These are phyloP conservation scores for Cheilosia urbana DNA, from an alignment of 2,888 invertebrate genomes.

Conservation along the genomic window DNA sequence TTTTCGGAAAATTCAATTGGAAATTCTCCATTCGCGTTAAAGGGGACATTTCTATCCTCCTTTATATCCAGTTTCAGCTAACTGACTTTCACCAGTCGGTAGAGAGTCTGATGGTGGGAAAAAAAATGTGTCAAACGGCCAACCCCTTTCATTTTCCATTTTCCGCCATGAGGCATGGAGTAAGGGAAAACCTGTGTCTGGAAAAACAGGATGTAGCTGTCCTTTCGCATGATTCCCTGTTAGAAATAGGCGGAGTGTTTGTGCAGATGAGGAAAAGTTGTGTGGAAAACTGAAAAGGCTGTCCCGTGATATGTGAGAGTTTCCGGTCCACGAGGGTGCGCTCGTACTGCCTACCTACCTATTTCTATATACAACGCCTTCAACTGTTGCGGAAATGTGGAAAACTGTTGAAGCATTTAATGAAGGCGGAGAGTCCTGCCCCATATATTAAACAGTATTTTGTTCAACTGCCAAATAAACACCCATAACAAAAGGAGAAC, in stretches of 20 bases:
- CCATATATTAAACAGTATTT: conserved; percentile 19
- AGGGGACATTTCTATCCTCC: conserved; percentile 60
- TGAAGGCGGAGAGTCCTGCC: conserved; percentile 74
- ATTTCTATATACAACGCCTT: conserved; percentile 13
- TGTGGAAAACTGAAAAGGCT: conserved; percentile 42
- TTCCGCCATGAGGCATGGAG: background rate
- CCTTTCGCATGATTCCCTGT: conserved; percentile 65
- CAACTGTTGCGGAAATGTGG: conserved; percentile 22
- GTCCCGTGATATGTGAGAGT: conserved; percentile 1
- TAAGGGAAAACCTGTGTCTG: conserved; percentile 8
- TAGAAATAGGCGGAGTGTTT: conserved; percentile 75
- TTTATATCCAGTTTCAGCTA: conserved; percentile 23
- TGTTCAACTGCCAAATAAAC: conserved; percentile 30
- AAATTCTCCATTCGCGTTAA: conserved; percentile 53
- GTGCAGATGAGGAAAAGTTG: conserved; percentile 70
- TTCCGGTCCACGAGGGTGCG: conserved; percentile 47
- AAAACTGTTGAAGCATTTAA: conserved; percentile 11
- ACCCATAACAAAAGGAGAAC: conserved; percentile 31
- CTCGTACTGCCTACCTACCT: conserved; percentile 22
- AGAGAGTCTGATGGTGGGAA: background rate
- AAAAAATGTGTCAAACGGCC: conserved; percentile 31
- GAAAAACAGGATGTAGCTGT: conserved; percentile 50
- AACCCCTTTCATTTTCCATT: conserved; percentile 69
- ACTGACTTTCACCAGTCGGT: conserved; percentile 65
- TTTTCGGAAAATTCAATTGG: conserved; percentile 55